These are phyloP conservation scores for Astreopora myriophthalma DNA, from an alignment of 64 coral and sea anemone species.

Conservation along the genomic window DNA sequence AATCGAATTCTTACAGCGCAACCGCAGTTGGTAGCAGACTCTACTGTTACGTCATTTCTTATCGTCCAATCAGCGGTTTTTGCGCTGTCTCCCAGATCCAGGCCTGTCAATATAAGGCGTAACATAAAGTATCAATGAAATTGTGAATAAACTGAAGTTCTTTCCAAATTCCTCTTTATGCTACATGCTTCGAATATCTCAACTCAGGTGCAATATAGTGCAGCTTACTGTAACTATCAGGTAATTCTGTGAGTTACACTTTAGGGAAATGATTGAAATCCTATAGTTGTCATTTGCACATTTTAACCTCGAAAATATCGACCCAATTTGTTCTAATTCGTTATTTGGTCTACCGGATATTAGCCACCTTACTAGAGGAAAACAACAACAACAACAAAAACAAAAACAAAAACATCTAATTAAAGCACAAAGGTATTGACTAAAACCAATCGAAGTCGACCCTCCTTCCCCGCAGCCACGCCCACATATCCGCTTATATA, in stretches of 20 bases:
- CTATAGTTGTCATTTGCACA: conserved; percentile 1
- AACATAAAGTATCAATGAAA: conserved; percentile 9
- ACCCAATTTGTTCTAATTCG: not conserved
- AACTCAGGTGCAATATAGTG: not conserved
- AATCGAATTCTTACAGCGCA: too few relatives aligned
- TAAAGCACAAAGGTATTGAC: not conserved
- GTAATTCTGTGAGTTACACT: not conserved
- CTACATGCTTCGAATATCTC: not conserved
- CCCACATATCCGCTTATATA: not conserved
- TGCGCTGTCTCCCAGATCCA: too few relatives aligned
- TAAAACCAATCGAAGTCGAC: not conserved
- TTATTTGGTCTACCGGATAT: not conserved
- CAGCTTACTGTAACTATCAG: not conserved
- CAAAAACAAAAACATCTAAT: not conserved
- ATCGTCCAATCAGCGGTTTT: too few relatives aligned
- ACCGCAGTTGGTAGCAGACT: too few relatives aligned
- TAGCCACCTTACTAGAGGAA: not conserved
- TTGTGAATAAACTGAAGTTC: not conserved
- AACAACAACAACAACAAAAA: too few relatives aligned
- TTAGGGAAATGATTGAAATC: not conserved
- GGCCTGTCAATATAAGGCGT: conserved; percentile 17
- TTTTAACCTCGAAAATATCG: not conserved
- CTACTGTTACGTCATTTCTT: too few relatives aligned
- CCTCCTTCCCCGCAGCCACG: not conserved
- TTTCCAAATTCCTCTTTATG: not conserved